Conservation (phyloP, 1,140 invertebrate genomes). For the Drosophila eugracilis region DNA sequence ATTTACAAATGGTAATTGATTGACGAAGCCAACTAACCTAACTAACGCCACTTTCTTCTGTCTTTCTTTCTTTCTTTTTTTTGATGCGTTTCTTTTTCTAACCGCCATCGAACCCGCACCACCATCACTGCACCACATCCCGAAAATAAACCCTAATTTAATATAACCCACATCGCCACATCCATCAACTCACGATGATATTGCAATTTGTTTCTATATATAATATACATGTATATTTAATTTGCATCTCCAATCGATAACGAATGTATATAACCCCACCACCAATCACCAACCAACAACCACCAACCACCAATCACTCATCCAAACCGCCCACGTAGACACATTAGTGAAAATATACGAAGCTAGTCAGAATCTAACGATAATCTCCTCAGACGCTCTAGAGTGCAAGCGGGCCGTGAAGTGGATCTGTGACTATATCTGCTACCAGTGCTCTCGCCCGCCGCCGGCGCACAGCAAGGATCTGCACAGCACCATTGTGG, state of each 20-base stretch:
- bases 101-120: conserved; percentile 41
- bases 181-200: conserved; percentile 25
- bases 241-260: conserved; percentile 36
- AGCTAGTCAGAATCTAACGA: conserved; percentile 84
- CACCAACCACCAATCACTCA: conserved; percentile 12
- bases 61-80: conserved; percentile 78
- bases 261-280: conserved; percentile 47
- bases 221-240: conserved; percentile 39
- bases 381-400: conserved; percentile 89
- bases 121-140: conserved; percentile 27
- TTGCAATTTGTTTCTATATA: conserved; percentile 29
- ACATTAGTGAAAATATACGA: conserved; percentile 84
- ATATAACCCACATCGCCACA: conserved; percentile 5
- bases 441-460: conserved; percentile 97
- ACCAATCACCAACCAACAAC: conserved; percentile 20
- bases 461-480: conserved; percentile 98
- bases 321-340: conserved; percentile 55
- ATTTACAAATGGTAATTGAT: conserved; percentile 81
- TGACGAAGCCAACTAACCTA: conserved; percentile 60
- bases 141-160: not conserved
- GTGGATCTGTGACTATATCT: conserved; percentile 99
- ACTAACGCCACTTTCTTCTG: conserved; percentile 65
- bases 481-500: conserved; percentile 98
- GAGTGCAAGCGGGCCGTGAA: conserved; percentile 97
- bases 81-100: conserved; percentile 56